These are phyloP conservation scores for Lepidonotus clava DNA, from an alignment of 2,888 invertebrate species.

Conservation along the genomic window DNA sequence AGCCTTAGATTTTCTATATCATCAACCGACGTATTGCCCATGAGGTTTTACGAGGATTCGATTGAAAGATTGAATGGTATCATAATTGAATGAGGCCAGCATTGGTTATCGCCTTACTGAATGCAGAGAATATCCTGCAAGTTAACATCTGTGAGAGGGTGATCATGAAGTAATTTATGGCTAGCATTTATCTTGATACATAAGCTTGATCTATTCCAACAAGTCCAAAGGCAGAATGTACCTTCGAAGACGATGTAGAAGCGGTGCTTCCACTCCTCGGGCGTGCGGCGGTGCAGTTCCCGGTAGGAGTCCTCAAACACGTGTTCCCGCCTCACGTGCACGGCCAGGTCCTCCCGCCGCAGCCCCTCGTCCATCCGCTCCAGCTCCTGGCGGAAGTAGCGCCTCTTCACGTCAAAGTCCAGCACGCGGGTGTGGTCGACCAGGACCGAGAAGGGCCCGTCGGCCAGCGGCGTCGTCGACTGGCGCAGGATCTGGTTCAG, in stretches of 20 bases:
- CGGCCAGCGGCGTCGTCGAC: constrained; percentile 86
- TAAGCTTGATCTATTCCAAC: too few relatives aligned
- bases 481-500: constrained; percentile 93
- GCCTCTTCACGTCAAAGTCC: constrained; percentile 93
- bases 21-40: too few relatives aligned
- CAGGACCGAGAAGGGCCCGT: constrained; percentile 92
- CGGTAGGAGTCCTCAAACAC: constrained; percentile 95
- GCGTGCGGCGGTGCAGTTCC: constrained; percentile 89
- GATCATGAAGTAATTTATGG: too few relatives aligned
- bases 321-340: constrained; percentile 90
- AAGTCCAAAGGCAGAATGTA: too few relatives aligned
- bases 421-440: constrained; percentile 92
- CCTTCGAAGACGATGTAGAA: constrained; percentile 96
- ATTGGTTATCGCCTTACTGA: too few relatives aligned
- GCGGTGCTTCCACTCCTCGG: constrained; percentile 94
- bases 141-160: too few relatives aligned
- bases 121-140: too few relatives aligned
- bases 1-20: too few relatives aligned
- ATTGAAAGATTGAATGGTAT: too few relatives aligned
- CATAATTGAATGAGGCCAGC: too few relatives aligned
- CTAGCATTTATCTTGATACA: too few relatives aligned
- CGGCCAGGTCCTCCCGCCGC: constrained; percentile 88
- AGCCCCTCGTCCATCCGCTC: constrained; percentile 88
- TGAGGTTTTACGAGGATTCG: too few relatives aligned
- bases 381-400: constrained; percentile 92